Evolutionary conservation across 92 coral and sea anemone genomes (phyloP).

Genomic region (Phenganax marumi): DNA sequence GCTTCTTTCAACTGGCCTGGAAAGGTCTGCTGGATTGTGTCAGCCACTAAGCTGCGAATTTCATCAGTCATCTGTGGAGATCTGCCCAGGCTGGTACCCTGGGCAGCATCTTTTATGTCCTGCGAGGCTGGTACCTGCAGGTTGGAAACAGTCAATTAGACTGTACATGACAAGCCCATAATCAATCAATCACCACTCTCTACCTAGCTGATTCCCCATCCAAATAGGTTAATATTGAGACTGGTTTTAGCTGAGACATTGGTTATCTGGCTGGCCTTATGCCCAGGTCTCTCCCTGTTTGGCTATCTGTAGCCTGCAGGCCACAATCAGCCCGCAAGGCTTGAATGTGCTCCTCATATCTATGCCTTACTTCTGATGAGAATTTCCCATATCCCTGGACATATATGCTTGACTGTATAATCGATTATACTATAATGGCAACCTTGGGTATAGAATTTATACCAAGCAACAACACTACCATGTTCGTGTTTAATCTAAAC

Average conservation of each 20-base stretch:
- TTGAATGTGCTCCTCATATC: no score
- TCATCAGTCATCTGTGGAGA: neutral
- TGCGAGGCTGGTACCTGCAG: slow-evolving; percentile 19
- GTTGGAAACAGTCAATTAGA: neutral
- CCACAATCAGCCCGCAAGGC: no score
- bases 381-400: no score
- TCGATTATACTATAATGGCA: no score
- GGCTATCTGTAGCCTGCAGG: no score
- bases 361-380: no score
- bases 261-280: no score
- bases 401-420: no score
- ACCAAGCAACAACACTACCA: neutral
- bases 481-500: neutral
- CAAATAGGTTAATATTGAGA: no score
- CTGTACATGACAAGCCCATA: neutral
- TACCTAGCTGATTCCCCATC: neutral
- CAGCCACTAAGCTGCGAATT: neutral
- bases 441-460: no score
- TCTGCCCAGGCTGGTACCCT: slow-evolving; percentile 12
- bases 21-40: neutral
- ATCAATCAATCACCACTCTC: neutral
- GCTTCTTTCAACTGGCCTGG: neutral
- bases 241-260: no score
- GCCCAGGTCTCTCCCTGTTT: no score
- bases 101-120: neutral